Base-by-base conservation (phyloP, 2,888 invertebrate species). In the Tetanocera ferruginea region DNA sequence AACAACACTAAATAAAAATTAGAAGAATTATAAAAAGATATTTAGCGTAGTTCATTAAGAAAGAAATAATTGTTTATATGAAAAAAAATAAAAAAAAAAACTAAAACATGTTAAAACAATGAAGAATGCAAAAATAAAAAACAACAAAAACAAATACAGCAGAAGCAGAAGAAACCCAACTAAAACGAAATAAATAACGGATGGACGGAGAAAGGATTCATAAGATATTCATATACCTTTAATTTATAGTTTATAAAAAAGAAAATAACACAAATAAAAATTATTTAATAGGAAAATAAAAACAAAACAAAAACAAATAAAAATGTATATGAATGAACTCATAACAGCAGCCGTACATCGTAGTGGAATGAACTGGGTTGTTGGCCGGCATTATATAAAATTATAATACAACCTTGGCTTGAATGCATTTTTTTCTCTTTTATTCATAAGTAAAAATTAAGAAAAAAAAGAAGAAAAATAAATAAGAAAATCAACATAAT, bases 1-100 rank as follows among this genome's bases (percentile, higher is more conserved):
- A 71, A 66, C 76, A 57, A 78, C 70, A 66, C n/a, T 77, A 73
- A 78, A 75, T 76, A 78, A 76, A 79, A 78, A 76, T 74, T 79
- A 80, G 75, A 67, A 52, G 52, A 75, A 75, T 75, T 75, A 67
- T 66, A 75, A 55, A 67, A 75, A 67, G 60, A 75, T 75, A 75
- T 67, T 75, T 75, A 75, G 75, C 55, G 67, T 75, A 75, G 75
- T 66, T 75, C 67, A 74, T 25, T 75, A 75, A 75, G 75, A 75
- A 19, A 64, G 52, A 75, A 75, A 67, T 52, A 64, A 64, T 62
- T 75, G 75, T 75, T 75, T 75, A 67, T 73, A 76, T 74, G 51
- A 71, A 74, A 79, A 62, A 72, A 49, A 73, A 4, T 37, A 37
- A 43, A 60, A 76, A 71, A 69, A 76, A 43, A 73, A 70, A 72